Base-by-base conservation (phyloP, 2,888 invertebrate genomes). In the Spilosoma lubricipeda region DNA sequence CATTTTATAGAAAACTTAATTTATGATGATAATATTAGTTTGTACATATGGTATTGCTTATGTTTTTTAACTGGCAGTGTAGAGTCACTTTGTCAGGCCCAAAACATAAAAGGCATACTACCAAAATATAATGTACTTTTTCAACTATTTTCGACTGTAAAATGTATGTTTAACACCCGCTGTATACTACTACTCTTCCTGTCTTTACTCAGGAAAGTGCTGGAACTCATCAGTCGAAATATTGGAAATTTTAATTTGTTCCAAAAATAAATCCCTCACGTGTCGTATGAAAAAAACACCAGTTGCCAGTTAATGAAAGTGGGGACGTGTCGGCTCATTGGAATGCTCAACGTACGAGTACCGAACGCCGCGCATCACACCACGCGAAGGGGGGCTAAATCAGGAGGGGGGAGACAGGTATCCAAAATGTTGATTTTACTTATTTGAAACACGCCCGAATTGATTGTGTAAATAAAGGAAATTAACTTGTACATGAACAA, bases 381-480 rank as follows among this genome's bases (percentile, higher is more conserved):
- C 48, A 36, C 65, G 36, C 39, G 2, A 42, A 33, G 39, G 48
- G 69, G 56, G 65, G 63, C 30, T 52, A 23, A 66, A 18, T 48
- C 65, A 30, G n/a, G n/a, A 69, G 64, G 67, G 70, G 67, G 27
- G 64, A 45, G 45, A 3, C 45, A 67, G 36, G 48, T 30, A 52
- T 3, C n/a, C 45, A n/a, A 75, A 72, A 69, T 75, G 75, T 75
- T 87, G 85, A 86, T 86, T 82, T 85, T 80, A 85, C 84, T 83
- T 84, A 85, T 86, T 83, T 82, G 75, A 85, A 84, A 86, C 82
- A 83, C 86, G 79, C 80, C 80, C 73, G 70, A 83, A 84, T 85
- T 78, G 85, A 86, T 82, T 83, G 85, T 76, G 76, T 83, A 86
- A 86, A 83, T 82, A 85, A 84, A 81, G 77, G 68, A 77, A 80